phyloP scores from a whole-genome alignment of 2,797 vertebrate species.

The Scleropages formosus region DNA sequence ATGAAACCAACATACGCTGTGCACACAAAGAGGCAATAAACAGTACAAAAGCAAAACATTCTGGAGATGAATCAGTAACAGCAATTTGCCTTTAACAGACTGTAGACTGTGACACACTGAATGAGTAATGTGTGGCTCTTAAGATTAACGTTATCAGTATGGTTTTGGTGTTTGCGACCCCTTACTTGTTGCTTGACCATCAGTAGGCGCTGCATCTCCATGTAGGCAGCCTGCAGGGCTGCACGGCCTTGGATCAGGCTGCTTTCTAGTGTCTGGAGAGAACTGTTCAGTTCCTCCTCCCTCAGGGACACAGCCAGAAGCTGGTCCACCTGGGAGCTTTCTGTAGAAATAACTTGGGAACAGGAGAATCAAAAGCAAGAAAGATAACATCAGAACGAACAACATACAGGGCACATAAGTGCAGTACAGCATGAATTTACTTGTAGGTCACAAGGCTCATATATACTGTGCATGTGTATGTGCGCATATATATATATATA shows the following conservation, averaged over 20 bases:
- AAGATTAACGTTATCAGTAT: too few relatives aligned
- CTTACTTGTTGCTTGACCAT: constrained; percentile 88
- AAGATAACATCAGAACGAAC: neutral
- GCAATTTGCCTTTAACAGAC: too few relatives aligned
- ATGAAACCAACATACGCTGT: neutral
- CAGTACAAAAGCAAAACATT: too few relatives aligned
- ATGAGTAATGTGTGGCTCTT: too few relatives aligned
- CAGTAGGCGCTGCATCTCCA: constrained; percentile 89
- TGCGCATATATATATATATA: too few relatives aligned
- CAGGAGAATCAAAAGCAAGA: neutral
- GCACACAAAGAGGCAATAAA: too few relatives aligned
- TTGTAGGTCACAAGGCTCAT: neutral
- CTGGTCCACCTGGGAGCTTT: constrained; percentile 87
- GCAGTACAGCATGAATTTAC: neutral
- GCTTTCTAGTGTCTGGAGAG: constrained; percentile 80
- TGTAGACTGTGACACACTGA: too few relatives aligned
- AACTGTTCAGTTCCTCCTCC: constrained; percentile 87
- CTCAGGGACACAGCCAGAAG: constrained; percentile 85
- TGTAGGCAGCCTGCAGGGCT: constrained; percentile 82
- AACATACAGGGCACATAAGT: neutral
- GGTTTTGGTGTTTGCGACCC: neutral
- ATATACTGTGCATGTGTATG: too few relatives aligned
- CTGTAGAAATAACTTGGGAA: constrained; percentile 54
- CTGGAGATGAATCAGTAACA: too few relatives aligned
- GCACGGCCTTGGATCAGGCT: constrained; percentile 83